Base-by-base conservation (phyloP, 2,888 invertebrate genomes). In the Eucera pruinosa region DNA sequence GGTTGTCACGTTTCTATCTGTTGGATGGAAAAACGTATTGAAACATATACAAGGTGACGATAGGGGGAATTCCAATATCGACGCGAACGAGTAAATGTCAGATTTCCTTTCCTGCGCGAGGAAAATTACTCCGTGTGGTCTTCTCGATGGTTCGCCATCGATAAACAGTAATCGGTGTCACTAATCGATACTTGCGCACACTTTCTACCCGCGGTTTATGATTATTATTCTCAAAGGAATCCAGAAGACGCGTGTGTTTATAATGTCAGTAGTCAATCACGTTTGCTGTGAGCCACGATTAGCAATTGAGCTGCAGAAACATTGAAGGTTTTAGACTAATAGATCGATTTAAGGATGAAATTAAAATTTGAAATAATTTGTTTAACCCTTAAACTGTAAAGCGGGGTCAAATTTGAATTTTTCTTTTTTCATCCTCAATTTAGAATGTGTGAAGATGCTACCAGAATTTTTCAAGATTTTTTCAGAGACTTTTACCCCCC, bases 41-140 rank as follows among this genome's bases (percentile, higher is more conserved):
- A 39, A 67, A 47, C 25, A 18, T n/a, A 47, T 30, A 9, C 15
- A 18, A n/a, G 15, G 15, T 5, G 36, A 43, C 13, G 23, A 54
- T 5, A 2, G 9, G 13, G 23, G 20, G n/a, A 72, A 45, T 68
- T 60, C 39, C 2, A 68, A 60, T 54, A 54, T 43, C 13, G n/a
- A 48, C 7, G 43, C 13, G 25, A 47, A 13, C 23, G 50, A 65
- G 2, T 36, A 71, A 72, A 69, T 72, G 72, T 69, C 72, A 72
- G 27, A 54, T 47, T 54, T 54, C n/a, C 25, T 52, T 60, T 18
- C 45, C 13, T 2, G n/a, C 15, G n/a, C 36, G 43, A 47, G 27
- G 47, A 47, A 55, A 39, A 50, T 52, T 62, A 41, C 30, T 1
- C 7, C 27, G 27, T 6, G 27, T n/a, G n/a, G 6, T 50, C 41